A percentile compares a stretch with the other conserved stretches of the same genome.
Evolutionary conservation across 2,888 invertebrate species (phyloP).

Genomic region (Girardia tigrina): DNA sequence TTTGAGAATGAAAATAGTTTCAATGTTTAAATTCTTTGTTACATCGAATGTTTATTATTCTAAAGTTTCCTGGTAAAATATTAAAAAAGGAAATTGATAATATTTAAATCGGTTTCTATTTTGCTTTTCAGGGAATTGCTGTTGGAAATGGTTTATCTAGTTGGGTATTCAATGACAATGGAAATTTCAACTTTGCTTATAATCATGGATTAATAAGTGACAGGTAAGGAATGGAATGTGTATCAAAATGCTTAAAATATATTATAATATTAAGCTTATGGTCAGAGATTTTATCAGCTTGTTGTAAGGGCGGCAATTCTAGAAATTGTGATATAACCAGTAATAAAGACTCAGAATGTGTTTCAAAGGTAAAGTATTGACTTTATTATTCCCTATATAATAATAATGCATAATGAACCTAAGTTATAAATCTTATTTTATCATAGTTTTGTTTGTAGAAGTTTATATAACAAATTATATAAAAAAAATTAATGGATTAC

Average conservation of each 20-base stretch:
- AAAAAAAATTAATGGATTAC: too few relatives aligned
- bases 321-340: background rate
- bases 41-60: too few relatives aligned
- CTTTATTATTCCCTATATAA: too few relatives aligned
- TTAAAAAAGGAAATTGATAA: too few relatives aligned
- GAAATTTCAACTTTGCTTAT: conserved; percentile 49
- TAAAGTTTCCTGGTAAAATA: too few relatives aligned
- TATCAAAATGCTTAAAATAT: background rate
- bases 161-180: conserved; percentile 43
- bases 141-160: conserved; percentile 53
- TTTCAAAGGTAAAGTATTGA: background rate
- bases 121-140: conserved; percentile 49
- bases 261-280: background rate
- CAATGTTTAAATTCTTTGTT: too few relatives aligned
- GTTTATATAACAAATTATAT: too few relatives aligned
- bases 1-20: too few relatives aligned
- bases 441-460: too few relatives aligned
- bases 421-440: too few relatives aligned
- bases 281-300: background rate
- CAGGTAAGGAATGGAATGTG: conserved; percentile 40
- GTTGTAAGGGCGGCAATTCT: background rate
- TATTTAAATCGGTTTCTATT: too few relatives aligned
- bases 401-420: too few relatives aligned
- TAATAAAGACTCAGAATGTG: background rate
- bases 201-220: conserved; percentile 49